Evolutionary conservation across 2,888 invertebrate species (phyloP), one percentile per base, ranked within the genome.

Genomic region (Oscheius onirici): DNA sequence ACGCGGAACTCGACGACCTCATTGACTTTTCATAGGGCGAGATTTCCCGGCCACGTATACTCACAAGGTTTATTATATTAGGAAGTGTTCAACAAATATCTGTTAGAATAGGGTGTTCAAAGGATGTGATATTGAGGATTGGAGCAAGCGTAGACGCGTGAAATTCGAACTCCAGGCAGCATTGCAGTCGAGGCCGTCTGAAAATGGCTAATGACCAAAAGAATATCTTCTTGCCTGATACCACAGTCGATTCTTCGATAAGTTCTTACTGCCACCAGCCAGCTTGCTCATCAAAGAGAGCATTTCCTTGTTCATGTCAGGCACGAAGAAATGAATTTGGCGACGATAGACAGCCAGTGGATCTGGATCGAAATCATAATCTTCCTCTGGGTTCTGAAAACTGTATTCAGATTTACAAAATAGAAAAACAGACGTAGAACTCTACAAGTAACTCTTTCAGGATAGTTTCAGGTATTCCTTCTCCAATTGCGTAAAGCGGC

Each of bases 361-460:
- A 24, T 74, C 74, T 8, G 74, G 74, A 54, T 74, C 65, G 57
- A 71, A 74, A 17, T 66, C 55, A 44, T 57, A 74, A 54, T 74
- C 74, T 13, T 66, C 66, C 6, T 52, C 67, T 0, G 67, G 66
- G n/a, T 74, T 74, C 72, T 68, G 28, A 63, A 65, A 43, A 3
- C n/a, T 58, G 34, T 40, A 11, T 20, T 26, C 17, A 34, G 20
- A 24, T 17, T 17, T n/a, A 54, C 3, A 24, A n/a, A n/a, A n/a
- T n/a, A n/a, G n/a, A n/a, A n/a, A 44, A 11, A 20, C 20, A 1
- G 49, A 66, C 54, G 26, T 66, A 66, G n/a, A 66, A 66, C 13
- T 40, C 41, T 17, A 11, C 20, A 6, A 66, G 52, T 10, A 66
- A 24, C 11, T 40, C 66, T 22, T 34, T 66, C 52, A 66, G 54